These are phyloP conservation scores for Galagoides demidoff DNA, from an alignment of 2,797 vertebrate genomes.

Conservation along the genomic window DNA sequence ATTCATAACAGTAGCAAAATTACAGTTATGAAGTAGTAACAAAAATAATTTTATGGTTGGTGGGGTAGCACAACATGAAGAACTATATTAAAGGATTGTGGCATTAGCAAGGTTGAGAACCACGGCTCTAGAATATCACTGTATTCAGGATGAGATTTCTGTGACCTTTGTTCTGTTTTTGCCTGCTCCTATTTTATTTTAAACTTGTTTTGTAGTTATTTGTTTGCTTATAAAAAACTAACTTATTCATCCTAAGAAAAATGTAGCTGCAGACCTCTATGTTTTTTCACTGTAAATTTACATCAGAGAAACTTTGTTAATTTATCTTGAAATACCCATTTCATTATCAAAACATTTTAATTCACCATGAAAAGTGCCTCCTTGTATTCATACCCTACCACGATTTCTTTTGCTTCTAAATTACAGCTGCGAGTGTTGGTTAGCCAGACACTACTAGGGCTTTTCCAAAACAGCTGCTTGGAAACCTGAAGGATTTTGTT, in stretches of 20 bases:
- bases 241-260: neutral
- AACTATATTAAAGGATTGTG: too few species aligned
- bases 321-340: constrained; percentile 44
- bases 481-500: neutral
- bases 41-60: too few species aligned
- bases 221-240: neutral
- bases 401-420: constrained; percentile 26
- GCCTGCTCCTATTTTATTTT: neutral
- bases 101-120: too few species aligned
- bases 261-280: neutral
- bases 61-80: too few species aligned
- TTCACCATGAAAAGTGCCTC: constrained; percentile 1
- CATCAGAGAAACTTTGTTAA: neutral
- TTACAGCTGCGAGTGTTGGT: neutral
- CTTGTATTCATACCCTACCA: neutral
- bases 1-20: too few species aligned
- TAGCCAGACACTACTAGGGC: neutral
- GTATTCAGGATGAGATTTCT: neutral
- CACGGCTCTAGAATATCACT: neutral
- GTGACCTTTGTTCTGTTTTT: neutral
- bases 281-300: constrained; percentile 5
- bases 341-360: constrained; percentile 62
- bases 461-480: neutral
- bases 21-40: too few species aligned
- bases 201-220: neutral